These are phyloP conservation scores for Sarcophaga carnaria DNA, from an alignment of 2,888 invertebrate species.

Conservation along the genomic window DNA sequence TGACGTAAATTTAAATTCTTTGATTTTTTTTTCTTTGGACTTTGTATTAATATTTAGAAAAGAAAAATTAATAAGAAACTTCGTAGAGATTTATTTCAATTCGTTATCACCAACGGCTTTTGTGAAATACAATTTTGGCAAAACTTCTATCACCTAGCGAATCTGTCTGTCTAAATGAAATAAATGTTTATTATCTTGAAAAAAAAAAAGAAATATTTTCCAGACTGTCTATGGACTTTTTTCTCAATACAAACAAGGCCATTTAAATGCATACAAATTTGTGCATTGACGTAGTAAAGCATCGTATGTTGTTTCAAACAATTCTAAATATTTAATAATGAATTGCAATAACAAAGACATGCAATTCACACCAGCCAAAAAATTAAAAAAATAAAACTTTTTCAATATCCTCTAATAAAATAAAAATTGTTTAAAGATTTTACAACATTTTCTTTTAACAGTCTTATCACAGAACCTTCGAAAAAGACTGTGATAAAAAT, in stretches of 20 bases:
- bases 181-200: constrained; percentile 3
- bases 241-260: background rate
- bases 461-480: too few relatives aligned
- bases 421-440: too few relatives aligned
- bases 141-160: background rate
- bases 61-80: background rate
- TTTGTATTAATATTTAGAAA: constrained; percentile 19
- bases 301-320: constrained; percentile 21
- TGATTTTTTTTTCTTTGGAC: constrained; percentile 29
- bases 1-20: constrained; percentile 19
- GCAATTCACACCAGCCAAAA: background rate
- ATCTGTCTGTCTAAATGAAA: background rate
- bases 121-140: background rate
- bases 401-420: background rate
- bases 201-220: background rate
- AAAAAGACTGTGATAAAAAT: background rate
- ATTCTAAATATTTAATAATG: background rate
- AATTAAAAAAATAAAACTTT: background rate
- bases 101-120: background rate
- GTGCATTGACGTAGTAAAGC: constrained; percentile 15
- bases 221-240: background rate
- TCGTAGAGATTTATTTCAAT: background rate
- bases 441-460: too few relatives aligned
- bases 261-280: constrained; percentile 5
- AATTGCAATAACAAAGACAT: background rate